Base-by-base conservation (phyloP, 92 coral and sea anemone species). In the Phenganax stokvisi region DNA sequence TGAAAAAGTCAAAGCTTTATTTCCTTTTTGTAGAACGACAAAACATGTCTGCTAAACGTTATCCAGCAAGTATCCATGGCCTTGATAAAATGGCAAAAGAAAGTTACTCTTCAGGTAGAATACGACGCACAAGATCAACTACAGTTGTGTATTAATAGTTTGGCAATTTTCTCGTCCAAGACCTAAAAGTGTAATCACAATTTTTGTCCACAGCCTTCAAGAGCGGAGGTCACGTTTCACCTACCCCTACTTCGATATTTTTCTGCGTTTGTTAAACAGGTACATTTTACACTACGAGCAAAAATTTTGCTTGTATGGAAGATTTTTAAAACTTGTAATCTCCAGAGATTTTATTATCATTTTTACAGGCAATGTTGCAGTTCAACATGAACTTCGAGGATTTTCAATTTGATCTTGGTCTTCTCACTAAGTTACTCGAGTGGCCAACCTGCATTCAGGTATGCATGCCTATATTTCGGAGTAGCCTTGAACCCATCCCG, bases 401-500 rank as follows among this genome's bases (percentile, higher is more conserved):
- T 54, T 71, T 92, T 80, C 75, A 86, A 80, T 88, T 91, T 27
- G 87, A 91, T 51, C 92, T 86, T 29, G 85, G 90, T 54, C 85
- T 92, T 53, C 86, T 94, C 12, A 72, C 88, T 37, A 90, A 86
- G 83, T 87, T 94, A 83, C 85, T 85, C 15, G 96, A 87, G 58
- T 93, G 92, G 71, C 89, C 91, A 31, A 87, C 89, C 1, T 93
- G 92, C 68, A 94, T 92, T 74, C 98, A 91, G 98, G 98, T 91
- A 64, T 37, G 80, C 47, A 3, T 13, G 53, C 51, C 25, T 12
- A 5, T 37, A 1, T 20, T 20, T 20, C 25, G 25, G 25, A 20
- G 5, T 5, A 37, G 47, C 47, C 47, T 37, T 37, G 47, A 37
- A 37, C 47, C 47, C 47, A 37, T 37, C 47, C 47, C 3, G 47